phyloP scores from a whole-genome alignment of 37 sponge, comb jelly and placozoan genomes.

The Halisarca cf. caerulea region DNA sequence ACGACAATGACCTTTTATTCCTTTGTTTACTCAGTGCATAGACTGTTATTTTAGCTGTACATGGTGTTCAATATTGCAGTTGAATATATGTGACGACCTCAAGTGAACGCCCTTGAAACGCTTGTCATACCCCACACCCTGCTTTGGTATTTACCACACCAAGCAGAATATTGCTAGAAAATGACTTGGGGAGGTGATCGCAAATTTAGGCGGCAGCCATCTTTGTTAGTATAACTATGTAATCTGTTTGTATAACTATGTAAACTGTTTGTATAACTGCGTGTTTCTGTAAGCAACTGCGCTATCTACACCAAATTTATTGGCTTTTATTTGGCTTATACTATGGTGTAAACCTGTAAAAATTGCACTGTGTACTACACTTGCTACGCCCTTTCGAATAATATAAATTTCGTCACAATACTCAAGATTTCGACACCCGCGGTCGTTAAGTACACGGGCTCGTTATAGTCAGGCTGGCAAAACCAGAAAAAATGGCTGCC shows the following conservation, averaged over 20 bases:
- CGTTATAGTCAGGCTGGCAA: too few relatives aligned
- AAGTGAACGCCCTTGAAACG: too few relatives aligned
- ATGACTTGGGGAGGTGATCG: neutral
- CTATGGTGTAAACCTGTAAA: neutral
- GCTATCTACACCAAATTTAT: neutral
- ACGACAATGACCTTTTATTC: too few relatives aligned
- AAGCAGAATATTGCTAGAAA: neutral
- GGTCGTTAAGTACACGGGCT: neutral
- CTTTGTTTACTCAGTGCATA: too few relatives aligned
- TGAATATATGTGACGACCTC: too few relatives aligned
- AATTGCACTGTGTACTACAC: neutral
- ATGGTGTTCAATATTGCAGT: too few relatives aligned
- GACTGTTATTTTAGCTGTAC: too few relatives aligned
- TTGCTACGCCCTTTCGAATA: neutral
- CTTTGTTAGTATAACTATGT: constrained; percentile 7
- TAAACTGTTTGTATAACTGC: constrained; percentile 15
- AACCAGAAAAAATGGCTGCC: too few relatives aligned
- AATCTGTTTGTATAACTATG: constrained; percentile 5
- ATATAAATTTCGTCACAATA: neutral
- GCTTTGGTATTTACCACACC: constrained; percentile 2
- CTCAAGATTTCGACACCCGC: neutral
- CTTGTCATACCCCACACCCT: too few relatives aligned
- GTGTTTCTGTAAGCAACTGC: neutral
- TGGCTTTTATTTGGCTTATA: constrained; percentile 4
- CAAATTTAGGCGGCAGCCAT: neutral